Conservation (phyloP, 2,888 invertebrate genomes). For the Macaria notata region DNA sequence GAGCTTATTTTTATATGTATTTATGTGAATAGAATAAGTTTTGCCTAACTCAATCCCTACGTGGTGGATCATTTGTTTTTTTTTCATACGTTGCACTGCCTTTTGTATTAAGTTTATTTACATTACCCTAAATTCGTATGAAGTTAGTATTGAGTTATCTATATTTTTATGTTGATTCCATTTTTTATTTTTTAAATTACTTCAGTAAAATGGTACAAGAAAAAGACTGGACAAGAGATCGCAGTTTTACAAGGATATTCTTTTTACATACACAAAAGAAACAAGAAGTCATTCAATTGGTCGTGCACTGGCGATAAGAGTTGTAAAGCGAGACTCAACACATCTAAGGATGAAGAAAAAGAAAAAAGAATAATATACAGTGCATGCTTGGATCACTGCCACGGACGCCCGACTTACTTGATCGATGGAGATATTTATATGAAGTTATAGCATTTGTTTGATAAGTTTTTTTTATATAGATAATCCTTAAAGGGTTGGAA, state of each 20-base stretch:
- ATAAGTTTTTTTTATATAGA: too few relatives aligned
- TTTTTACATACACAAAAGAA: conserved; percentile 32
- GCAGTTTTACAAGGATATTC: conserved; percentile 30
- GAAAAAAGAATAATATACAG: conserved; percentile 16
- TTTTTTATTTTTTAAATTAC: conserved; percentile 2
- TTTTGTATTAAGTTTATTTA: too few relatives aligned
- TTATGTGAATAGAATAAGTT: too few relatives aligned
- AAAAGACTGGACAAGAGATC: conserved; percentile 36
- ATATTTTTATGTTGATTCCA: not conserved
- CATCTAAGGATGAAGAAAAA: conserved; percentile 8
- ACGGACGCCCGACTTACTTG: conserved; percentile 22
- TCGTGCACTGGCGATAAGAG: conserved; percentile 26
- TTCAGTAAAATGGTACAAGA: conserved; percentile 39
- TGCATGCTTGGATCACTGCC: conserved; percentile 32
- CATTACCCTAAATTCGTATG: too few relatives aligned
- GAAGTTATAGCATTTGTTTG: conserved; percentile 14
- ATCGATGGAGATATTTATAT: conserved; percentile 27
- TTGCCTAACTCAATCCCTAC: too few relatives aligned
- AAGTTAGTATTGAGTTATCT: not conserved
- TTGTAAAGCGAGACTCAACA: conserved; percentile 29
- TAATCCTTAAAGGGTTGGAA: too few relatives aligned
- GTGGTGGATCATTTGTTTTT: too few relatives aligned
- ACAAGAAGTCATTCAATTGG: conserved; percentile 20
- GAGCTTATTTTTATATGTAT: too few relatives aligned
- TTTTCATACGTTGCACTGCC: too few relatives aligned